Conservation (phyloP, 2,113 vertebrate genomes). For the Rhizomys pruinosus region DNA sequence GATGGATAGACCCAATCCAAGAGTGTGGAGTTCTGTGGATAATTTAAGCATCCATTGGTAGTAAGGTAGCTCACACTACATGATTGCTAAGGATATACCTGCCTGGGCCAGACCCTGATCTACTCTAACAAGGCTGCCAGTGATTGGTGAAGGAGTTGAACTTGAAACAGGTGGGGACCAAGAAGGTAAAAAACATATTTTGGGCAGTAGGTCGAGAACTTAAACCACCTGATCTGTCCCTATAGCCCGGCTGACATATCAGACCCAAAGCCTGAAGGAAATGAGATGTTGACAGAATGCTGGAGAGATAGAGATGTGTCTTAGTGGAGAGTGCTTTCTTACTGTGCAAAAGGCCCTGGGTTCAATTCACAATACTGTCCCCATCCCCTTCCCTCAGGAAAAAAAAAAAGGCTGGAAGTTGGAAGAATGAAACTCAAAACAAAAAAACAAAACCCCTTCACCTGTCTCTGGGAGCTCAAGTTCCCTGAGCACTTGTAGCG, state of each 20-base stretch:
- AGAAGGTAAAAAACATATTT: neutral
- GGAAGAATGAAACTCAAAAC: neutral
- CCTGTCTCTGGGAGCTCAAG: rapidly evolving
- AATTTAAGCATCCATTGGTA: neutral
- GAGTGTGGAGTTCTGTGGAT: rapidly evolving
- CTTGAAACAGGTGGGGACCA: rapidly evolving
- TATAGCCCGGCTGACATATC: neutral
- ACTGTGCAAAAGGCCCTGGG: neutral
- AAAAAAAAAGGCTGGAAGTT: neutral
- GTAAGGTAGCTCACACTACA: rapidly evolving
- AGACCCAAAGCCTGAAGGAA: neutral
- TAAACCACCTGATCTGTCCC: rapidly evolving
- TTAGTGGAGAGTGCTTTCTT: neutral
- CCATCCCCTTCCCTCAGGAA: neutral
- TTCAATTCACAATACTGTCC: neutral
- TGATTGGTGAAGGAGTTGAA: neutral
- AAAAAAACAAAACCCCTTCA: neutral
- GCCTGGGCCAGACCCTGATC: rapidly evolving
- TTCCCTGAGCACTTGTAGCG: rapidly evolving
- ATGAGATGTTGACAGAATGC: neutral
- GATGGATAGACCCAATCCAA: neutral
- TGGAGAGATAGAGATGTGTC: neutral
- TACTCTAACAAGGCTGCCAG: rapidly evolving
- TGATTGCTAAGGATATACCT: neutral
- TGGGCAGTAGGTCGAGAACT: neutral